Evolutionary conservation across 2,113 vertebrate species (phyloP).

Genomic region (Sardina pilchardus): DNA sequence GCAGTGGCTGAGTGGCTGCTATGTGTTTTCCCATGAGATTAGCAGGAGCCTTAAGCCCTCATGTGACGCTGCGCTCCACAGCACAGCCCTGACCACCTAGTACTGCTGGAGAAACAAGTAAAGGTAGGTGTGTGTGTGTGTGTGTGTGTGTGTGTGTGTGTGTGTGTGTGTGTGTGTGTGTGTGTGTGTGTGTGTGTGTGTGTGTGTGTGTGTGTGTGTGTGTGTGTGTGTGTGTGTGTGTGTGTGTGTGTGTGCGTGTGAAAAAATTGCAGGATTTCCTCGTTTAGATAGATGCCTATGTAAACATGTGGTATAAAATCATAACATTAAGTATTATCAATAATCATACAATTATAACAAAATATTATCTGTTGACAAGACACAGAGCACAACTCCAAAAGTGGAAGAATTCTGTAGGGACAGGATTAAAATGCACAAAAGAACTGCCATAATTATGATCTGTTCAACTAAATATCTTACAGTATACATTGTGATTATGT

Average conservation of each 20-base stretch:
- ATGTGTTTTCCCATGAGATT: conserved; percentile 63
- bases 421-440: neutral
- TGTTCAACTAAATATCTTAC: neutral
- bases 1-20: conserved; percentile 47
- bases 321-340: neutral
- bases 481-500: neutral
- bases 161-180: conserved; percentile 2
- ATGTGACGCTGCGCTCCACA: conserved; percentile 63
- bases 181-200: neutral
- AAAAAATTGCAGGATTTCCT: neutral
- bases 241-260: neutral
- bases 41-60: conserved; percentile 64
- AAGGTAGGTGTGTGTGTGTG: conserved; percentile 29
- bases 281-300: neutral
- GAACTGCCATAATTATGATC: neutral
- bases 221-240: conserved; percentile 11
- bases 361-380: neutral
- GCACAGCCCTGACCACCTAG: conserved; percentile 49
- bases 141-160: neutral
- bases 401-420: neutral
- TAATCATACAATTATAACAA: neutral
- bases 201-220: neutral
- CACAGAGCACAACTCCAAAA: neutral
- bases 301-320: neutral
- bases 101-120: conserved; percentile 41